Percentiles rank a stretch among this genome's conserved stretches.
phyloP scores from a whole-genome alignment of 2,888 invertebrate species.

The Fabriciana adippe region DNA sequence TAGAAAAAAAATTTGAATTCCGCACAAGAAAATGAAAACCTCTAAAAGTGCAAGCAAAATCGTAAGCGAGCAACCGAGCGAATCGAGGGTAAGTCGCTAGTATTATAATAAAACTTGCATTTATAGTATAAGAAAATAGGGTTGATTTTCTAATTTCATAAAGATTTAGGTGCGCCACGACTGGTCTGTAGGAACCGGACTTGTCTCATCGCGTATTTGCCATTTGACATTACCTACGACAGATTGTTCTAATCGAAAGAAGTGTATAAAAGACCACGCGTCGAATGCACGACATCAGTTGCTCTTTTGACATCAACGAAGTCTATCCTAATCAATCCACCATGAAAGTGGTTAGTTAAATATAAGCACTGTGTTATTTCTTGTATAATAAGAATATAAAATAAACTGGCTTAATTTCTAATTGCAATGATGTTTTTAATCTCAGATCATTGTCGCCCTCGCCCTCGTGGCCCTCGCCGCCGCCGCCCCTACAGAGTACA shows the following conservation, averaged over 20 bases:
- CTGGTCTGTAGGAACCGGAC: too few species aligned
- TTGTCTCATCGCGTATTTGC: too few species aligned
- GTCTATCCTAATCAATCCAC: constrained; percentile 45
- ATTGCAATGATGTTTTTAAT: neutral
- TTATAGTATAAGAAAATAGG: too few species aligned
- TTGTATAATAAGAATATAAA: neutral
- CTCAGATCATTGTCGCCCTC: constrained; percentile 57
- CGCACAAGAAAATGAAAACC: too few species aligned
- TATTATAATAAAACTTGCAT: too few species aligned
- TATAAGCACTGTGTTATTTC: neutral
- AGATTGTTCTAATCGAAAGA: constrained; percentile 49
- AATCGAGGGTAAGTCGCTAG: too few species aligned
- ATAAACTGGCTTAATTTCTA: neutral
- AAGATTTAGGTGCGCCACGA: too few species aligned
- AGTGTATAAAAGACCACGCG: constrained; percentile 74
- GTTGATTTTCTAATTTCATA: too few species aligned
- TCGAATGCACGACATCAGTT: constrained; percentile 63
- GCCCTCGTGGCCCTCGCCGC: constrained; percentile 61
- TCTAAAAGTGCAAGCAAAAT: too few species aligned
- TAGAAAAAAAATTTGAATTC: too few species aligned
- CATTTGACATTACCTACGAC: constrained; percentile 49
- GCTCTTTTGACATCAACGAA: constrained; percentile 60
- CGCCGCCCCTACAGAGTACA: constrained; percentile 50
- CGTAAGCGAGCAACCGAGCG: too few species aligned
- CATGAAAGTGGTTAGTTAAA: constrained; percentile 31